These are phyloP conservation scores for Tinea pellionella DNA, from an alignment of 2,888 invertebrate species.

Conservation along the genomic window DNA sequence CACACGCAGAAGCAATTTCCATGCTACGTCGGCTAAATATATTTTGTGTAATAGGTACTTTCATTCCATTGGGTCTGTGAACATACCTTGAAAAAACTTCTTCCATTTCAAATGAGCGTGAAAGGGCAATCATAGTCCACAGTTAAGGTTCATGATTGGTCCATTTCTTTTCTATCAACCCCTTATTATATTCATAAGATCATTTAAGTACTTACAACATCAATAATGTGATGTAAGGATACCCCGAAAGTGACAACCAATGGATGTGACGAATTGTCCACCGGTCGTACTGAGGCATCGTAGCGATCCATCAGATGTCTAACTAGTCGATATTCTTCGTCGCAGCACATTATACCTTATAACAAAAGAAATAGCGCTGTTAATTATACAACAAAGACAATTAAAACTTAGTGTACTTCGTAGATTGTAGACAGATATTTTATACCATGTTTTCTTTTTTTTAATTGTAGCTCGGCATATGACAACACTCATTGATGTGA, in stretches of 20 bases:
- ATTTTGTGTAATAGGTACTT: too few species aligned
- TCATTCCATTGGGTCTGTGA: too few species aligned
- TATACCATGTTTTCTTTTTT: background rate
- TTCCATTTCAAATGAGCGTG: too few species aligned
- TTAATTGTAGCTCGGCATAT: too few species aligned
- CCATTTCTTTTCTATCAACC: too few species aligned
- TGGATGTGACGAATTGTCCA: constrained; percentile 80
- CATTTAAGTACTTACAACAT: constrained; percentile 74
- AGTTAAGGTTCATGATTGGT: too few species aligned
- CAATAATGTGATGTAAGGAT: constrained; percentile 86
- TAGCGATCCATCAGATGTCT: constrained; percentile 80
- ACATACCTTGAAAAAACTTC: too few species aligned
- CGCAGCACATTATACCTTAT: constrained; percentile 49
- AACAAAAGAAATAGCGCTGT: constrained; percentile 14
- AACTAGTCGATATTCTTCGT: constrained; percentile 79
- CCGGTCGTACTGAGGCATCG: constrained; percentile 82
- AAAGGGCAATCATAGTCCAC: too few species aligned
- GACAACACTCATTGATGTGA: too few species aligned
- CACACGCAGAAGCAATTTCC: too few species aligned
- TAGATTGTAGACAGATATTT: background rate
- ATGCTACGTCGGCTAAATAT: too few species aligned
- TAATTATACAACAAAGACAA: background rate
- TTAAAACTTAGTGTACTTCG: background rate
- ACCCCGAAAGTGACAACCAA: constrained; percentile 84
- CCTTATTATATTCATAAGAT: too few species aligned